phyloP scores from a whole-genome alignment of 2,888 invertebrate species.

The Lepidocyrtoides sp. region DNA sequence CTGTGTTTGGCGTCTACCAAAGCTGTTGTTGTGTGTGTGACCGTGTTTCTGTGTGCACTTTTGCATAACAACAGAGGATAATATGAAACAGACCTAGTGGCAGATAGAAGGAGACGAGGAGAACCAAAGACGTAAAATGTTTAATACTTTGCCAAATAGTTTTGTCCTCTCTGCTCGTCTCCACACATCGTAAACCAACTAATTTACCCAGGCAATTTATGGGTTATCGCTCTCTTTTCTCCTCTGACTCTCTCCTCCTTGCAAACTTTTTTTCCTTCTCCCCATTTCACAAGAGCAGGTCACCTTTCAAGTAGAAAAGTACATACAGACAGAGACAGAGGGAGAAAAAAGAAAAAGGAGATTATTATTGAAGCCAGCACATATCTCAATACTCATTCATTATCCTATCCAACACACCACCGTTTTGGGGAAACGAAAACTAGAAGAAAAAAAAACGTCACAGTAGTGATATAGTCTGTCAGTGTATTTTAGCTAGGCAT shows the following conservation, averaged over 20 bases:
- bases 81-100: constrained; percentile 1
- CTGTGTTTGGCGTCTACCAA: neutral
- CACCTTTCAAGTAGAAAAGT: too few relatives aligned
- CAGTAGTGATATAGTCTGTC: too few relatives aligned
- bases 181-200: constrained; percentile 47
- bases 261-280: neutral
- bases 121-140: constrained; percentile 23
- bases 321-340: too few relatives aligned
- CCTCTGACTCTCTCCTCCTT: too few relatives aligned
- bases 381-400: constrained; percentile 50
- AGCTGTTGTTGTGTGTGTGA: neutral
- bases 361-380: constrained; percentile 10
- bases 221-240: constrained; percentile 49
- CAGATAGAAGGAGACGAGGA: too few relatives aligned
- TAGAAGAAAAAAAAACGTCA: neutral
- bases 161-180: constrained; percentile 28
- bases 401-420: too few relatives aligned
- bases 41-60: constrained; percentile 8
- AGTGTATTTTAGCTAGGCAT: too few relatives aligned
- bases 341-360: neutral
- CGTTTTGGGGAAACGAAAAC: neutral
- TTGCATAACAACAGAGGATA: constrained; percentile 16
- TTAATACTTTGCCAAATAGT: constrained; percentile 43
- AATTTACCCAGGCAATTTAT: constrained; percentile 47
- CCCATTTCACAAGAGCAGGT: too few relatives aligned